Evolutionary conservation across 2,888 invertebrate genomes (phyloP).

Genomic region (Amorpha juglandis): DNA sequence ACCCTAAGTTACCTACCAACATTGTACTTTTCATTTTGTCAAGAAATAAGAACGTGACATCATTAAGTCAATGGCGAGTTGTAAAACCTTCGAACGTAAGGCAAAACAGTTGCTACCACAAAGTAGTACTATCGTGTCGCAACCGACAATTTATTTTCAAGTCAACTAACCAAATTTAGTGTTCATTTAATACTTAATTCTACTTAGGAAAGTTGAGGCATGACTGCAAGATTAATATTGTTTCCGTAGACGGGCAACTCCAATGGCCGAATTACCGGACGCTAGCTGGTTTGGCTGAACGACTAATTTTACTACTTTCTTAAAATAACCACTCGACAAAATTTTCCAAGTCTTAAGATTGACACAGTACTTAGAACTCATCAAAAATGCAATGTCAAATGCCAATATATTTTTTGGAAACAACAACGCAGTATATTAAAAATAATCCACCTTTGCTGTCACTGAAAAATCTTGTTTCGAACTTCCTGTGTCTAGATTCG

Average conservation of each 20-base stretch:
- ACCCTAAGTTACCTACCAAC: too few relatives aligned
- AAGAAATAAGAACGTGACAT: not conserved
- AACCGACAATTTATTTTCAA: conserved; percentile 21
- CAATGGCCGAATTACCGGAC: too few relatives aligned
- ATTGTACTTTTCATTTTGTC: not conserved
- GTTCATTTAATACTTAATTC: conserved; percentile 37
- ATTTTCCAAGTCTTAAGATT: too few relatives aligned
- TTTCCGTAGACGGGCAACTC: not conserved
- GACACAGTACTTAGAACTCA: not conserved
- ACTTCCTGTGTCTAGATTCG: not conserved
- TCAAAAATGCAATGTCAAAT: not conserved
- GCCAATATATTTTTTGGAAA: not conserved
- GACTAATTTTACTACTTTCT: too few relatives aligned
- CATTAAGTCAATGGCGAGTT: not conserved
- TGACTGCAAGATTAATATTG: conserved; percentile 34
- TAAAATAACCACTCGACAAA: too few relatives aligned
- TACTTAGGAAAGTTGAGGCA: conserved; percentile 32
- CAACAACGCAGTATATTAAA: not conserved
- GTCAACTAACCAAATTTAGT: conserved; percentile 42
- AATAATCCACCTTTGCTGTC: conserved; percentile 2
- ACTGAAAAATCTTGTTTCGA: not conserved
- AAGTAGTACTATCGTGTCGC: conserved; percentile 14
- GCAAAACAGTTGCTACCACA: conserved; percentile 7
- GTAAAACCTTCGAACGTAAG: conserved; percentile 18
- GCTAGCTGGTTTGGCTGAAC: not conserved